These are phyloP conservation scores for Tragelaphus scriptus DNA, from an alignment of 2,113 vertebrate genomes.

Conservation along the genomic window DNA sequence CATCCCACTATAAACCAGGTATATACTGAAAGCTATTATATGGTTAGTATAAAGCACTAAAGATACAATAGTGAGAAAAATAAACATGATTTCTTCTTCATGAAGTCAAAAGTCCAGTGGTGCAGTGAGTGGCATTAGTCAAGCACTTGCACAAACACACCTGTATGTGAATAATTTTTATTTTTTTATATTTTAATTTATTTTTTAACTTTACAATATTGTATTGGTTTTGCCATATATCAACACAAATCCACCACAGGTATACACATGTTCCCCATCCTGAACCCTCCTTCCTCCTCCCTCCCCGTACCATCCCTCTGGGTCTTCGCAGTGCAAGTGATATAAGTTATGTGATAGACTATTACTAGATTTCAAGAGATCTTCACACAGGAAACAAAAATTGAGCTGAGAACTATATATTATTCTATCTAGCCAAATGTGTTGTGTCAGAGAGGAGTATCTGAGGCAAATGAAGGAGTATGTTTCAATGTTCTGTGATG, in stretches of 20 bases:
- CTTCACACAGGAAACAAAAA: background rate
- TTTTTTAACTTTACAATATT: too few species aligned
- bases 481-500: background rate
- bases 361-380: background rate
- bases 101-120: background rate
- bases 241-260: too few species aligned
- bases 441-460: background rate
- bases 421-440: background rate
- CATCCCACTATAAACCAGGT: background rate
- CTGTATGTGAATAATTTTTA: background rate
- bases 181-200: too few species aligned
- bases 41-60: background rate
- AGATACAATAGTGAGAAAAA: background rate
- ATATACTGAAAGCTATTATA: background rate
- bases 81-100: background rate
- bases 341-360: background rate
- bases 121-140: background rate
- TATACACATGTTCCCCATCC: too few species aligned
- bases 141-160: background rate
- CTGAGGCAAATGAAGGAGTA: background rate
- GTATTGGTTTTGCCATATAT: too few species aligned
- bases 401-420: background rate
- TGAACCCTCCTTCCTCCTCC: too few species aligned
- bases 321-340: too few species aligned
- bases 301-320: too few species aligned